Conservation (phyloP, 2,113 vertebrate genomes). For the Gavia stellata region DNA sequence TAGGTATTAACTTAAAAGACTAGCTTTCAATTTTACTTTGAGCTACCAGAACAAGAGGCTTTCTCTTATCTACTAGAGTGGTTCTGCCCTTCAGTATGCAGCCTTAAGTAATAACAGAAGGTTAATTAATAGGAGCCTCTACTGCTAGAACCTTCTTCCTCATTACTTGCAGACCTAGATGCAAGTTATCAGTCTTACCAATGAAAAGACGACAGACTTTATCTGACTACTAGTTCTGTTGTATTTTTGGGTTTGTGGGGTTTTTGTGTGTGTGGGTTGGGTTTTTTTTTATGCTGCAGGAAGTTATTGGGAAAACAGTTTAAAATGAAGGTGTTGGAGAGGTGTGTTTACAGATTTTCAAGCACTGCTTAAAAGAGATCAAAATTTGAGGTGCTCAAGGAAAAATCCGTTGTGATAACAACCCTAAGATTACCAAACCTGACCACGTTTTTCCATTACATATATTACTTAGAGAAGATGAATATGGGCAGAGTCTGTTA, state of each 20-base stretch:
- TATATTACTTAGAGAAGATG: not conserved
- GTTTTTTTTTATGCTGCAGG: not conserved
- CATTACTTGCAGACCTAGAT: not conserved
- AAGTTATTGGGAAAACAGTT: not conserved
- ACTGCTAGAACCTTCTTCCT: not conserved
- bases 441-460: not conserved
- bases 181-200: not conserved
- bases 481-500: not conserved
- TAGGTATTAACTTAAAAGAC: not conserved
- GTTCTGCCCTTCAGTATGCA: not conserved
- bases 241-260: not conserved
- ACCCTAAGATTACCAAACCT: not conserved
- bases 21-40: not conserved
- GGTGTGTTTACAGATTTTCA: not conserved
- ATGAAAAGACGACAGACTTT: not conserved
- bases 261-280: not conserved
- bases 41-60: not conserved
- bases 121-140: not conserved
- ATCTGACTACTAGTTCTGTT: not conserved
- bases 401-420: not conserved
- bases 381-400: not conserved
- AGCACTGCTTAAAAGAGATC: not conserved
- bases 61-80: not conserved
- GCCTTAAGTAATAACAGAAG: not conserved
- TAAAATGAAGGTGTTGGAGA: not conserved